Percentiles rank a stretch among this genome's conserved stretches.
Conservation (phyloP, 2,888 invertebrate species). For the Physocephala rufipes region DNA sequence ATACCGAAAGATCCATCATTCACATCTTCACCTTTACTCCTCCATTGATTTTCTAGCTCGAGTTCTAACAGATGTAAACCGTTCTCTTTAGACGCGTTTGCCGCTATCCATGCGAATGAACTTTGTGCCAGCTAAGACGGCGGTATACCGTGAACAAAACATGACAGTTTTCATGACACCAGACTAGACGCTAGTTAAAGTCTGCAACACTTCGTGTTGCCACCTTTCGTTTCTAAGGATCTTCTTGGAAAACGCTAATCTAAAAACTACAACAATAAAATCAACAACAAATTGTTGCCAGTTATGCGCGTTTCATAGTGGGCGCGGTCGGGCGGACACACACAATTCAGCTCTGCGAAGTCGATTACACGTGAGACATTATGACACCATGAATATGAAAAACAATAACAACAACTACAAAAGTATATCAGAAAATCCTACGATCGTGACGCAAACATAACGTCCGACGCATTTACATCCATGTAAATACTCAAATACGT, state of each 20-base stretch:
- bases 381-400: background rate
- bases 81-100: no score
- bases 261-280: constrained; percentile 18
- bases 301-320: background rate
- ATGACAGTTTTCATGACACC: constrained; percentile 30
- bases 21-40: no score
- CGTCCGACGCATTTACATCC: constrained; percentile 1
- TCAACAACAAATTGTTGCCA: background rate
- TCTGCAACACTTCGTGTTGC: background rate
- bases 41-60: no score
- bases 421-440: constrained; percentile 34
- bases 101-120: background rate
- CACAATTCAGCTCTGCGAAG: background rate
- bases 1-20: no score
- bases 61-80: no score
- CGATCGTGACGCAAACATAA: no score
- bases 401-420: constrained; percentile 30
- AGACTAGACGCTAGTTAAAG: background rate
- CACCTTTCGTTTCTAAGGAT: background rate
- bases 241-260: constrained; percentile 19
- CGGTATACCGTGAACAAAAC: no score
- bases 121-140: background rate
- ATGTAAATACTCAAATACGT: background rate
- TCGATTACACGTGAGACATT: constrained; percentile 3
- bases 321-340: background rate